Evolutionary conservation across 2,888 invertebrate genomes (phyloP).

Genomic region (Cenopis cana): DNA sequence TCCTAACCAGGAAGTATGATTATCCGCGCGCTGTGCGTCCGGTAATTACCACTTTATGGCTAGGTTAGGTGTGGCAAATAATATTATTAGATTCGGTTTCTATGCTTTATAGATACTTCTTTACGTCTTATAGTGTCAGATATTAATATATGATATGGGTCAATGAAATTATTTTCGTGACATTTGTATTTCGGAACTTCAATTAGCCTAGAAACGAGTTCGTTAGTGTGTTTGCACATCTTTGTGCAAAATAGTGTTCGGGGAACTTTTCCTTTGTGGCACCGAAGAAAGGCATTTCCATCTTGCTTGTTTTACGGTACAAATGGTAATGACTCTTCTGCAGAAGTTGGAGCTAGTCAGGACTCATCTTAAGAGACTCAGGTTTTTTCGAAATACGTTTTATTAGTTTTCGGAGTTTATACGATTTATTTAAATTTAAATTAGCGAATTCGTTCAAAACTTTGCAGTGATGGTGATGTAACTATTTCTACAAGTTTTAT

Average conservation of each 20-base stretch:
- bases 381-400: slow-evolving; percentile 14
- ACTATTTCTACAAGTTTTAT: background rate
- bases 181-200: slow-evolving; percentile 4
- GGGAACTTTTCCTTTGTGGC: slow-evolving; percentile 40
- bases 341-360: slow-evolving; percentile 14
- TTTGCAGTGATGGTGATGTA: background rate
- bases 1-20: no score
- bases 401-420: slow-evolving; percentile 9
- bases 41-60: no score
- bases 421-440: slow-evolving; percentile 15
- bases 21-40: no score
- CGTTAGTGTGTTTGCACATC: slow-evolving; percentile 33
- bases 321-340: slow-evolving; percentile 37
- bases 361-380: slow-evolving; percentile 19
- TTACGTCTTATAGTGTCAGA: no score
- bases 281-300: slow-evolving; percentile 31
- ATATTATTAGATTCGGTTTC: no score
- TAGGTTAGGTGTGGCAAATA: no score
- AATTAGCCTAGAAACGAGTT: slow-evolving; percentile 23
- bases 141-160: no score
- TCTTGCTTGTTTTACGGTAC: slow-evolving; percentile 33
- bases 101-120: no score
- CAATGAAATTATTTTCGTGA: background rate
- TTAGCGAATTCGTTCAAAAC: background rate
- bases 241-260: slow-evolving; percentile 27